Base-by-base conservation (phyloP, 2,113 vertebrate species). In the Zeus faber region DNA sequence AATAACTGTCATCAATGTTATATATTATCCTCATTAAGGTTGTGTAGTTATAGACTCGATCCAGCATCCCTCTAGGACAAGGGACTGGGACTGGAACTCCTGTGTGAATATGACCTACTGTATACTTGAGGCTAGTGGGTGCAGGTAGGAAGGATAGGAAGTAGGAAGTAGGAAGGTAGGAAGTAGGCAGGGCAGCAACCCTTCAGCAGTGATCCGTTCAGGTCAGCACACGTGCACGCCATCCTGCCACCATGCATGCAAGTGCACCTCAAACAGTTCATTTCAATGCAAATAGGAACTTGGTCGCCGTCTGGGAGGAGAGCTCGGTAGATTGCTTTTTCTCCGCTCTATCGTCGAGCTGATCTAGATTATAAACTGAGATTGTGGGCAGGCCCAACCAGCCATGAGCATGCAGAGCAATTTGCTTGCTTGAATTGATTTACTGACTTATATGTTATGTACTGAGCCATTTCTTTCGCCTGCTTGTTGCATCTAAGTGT, bases 241-340 rank as follows among this genome's bases (percentile, higher is more conserved):
- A n/a, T n/a, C n/a, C n/a, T n/a, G n/a, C n/a, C n/a, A n/a, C n/a
- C n/a, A n/a, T 33, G 54, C 58, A 62, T 27, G 33, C 43, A 59
- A 45, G 27, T 37, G 31, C 3, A 57, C 59, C 39, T 67, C 52
- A 58, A 52, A 55, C 73, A 71, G 49, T 77, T 85, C 74, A 79
- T 87, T 89, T 85, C 74, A 80, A 87, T 89, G 83, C 77, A 85
- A 85, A 87, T 86, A 71, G 57, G 75, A 39, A 25, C 60, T 58
- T 9, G 2, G 46, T 26, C 49, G 27, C 71, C 72, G 66, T 68
- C 60, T 68, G 65, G 65, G 72, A 67, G 53, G 56, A 57, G 54
- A 50, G 59, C 56, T 50, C 43, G 41, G 54, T 54, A 69, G 48
- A 72, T 57, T 81, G 62, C 49, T 68, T 82, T 78, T 80, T 74